Conservation (phyloP, 1,140 invertebrate genomes). For the Chlorops oryzae region DNA sequence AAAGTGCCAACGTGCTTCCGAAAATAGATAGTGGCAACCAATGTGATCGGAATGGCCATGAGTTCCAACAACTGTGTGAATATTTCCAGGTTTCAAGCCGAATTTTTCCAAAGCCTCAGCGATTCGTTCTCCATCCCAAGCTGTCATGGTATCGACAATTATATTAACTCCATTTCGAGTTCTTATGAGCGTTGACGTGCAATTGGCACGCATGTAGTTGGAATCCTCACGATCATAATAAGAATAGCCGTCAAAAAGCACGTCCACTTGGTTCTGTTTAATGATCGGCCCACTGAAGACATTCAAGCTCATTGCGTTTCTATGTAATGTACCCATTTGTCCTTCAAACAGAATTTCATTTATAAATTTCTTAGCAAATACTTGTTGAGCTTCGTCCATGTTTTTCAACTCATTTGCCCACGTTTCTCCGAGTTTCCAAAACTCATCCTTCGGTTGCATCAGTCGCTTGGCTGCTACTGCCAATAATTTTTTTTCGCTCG, state of each 20-base stretch:
- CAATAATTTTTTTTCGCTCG: too few species aligned
- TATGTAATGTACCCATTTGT: too few species aligned
- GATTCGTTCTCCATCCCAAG: slow-evolving; percentile 65
- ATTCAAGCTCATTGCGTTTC: too few species aligned
- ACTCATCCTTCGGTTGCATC: too few species aligned
- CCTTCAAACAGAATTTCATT: too few species aligned
- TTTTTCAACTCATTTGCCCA: too few species aligned
- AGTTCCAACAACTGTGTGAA: slow-evolving; percentile 77
- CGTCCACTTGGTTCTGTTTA: too few species aligned
- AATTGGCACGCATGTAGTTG: slow-evolving; percentile 66
- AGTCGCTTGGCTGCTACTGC: too few species aligned
- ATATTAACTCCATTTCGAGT: slow-evolving; percentile 57
- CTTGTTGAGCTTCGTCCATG: too few species aligned
- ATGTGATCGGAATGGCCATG: slow-evolving; percentile 91
- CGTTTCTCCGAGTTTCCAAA: too few species aligned
- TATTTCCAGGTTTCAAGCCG: slow-evolving; percentile 57
- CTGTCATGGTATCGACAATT: slow-evolving; percentile 85
- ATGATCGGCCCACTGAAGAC: too few species aligned
- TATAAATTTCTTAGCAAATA: too few species aligned
- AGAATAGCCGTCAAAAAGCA: slow-evolving; percentile 57
- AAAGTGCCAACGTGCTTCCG: slow-evolving; percentile 74
- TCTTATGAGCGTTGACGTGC: slow-evolving; percentile 73
- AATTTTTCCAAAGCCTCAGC: slow-evolving; percentile 52
- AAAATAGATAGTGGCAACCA: slow-evolving; percentile 90
- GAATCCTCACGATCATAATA: slow-evolving; percentile 38